Conservation (phyloP, 37 sponge, comb jelly and placozoan species). For the Chondrosia reniformis region DNA sequence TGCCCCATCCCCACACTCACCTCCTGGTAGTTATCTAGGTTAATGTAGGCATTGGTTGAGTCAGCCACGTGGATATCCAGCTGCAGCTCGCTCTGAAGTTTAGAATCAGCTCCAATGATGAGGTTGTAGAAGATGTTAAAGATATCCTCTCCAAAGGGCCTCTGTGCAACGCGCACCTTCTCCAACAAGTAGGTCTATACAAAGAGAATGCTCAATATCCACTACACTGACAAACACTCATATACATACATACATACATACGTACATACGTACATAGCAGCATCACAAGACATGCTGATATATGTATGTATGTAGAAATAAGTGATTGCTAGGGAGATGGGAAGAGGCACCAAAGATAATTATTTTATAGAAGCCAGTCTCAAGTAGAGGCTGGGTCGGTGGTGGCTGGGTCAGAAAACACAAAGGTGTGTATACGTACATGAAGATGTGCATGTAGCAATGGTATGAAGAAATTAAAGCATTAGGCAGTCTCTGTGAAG, state of each 20-base stretch:
- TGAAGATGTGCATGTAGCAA: too few relatives aligned
- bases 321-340: too few relatives aligned
- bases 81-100: slow-evolving; percentile 67
- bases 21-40: slow-evolving; percentile 50
- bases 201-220: not conserved
- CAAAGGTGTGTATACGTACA: too few relatives aligned
- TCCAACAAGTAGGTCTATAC: slow-evolving; percentile 79
- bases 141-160: slow-evolving; percentile 73
- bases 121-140: slow-evolving; percentile 97
- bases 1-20: too few relatives aligned
- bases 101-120: slow-evolving; percentile 79
- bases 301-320: too few relatives aligned
- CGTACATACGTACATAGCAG: not conserved
- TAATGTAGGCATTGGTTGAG: slow-evolving; percentile 60
- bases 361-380: too few relatives aligned
- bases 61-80: slow-evolving; percentile 42
- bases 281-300: not conserved
- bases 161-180: slow-evolving; percentile 76
- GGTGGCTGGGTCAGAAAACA: too few relatives aligned
- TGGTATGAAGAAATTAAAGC: too few relatives aligned
- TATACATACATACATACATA: not conserved
- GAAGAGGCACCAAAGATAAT: too few relatives aligned
- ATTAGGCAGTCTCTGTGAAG: too few relatives aligned
- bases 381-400: too few relatives aligned
- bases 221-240: not conserved